These are phyloP conservation scores for Zophobas atratus DNA, from an alignment of 1,140 invertebrate species.

Conservation along the genomic window DNA sequence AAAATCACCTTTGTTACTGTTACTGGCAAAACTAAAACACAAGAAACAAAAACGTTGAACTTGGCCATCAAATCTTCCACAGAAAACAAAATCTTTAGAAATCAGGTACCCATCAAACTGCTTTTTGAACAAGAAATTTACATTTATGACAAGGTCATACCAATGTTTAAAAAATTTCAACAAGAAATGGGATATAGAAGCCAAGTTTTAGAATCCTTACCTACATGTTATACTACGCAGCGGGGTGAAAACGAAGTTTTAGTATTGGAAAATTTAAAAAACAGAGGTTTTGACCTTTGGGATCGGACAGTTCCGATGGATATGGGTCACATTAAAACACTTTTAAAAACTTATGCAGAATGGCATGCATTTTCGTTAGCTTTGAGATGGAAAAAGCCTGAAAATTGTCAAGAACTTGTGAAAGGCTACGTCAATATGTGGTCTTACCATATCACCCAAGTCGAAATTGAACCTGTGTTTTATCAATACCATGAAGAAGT, in stretches of 20 bases:
- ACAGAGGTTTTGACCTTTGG: slow-evolving; percentile 66
- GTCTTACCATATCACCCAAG: neutral
- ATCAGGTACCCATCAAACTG: slow-evolving; percentile 3
- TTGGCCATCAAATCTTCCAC: slow-evolving; percentile 18
- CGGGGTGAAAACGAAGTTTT: slow-evolving; percentile 68
- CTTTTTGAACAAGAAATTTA: slow-evolving; percentile 51
- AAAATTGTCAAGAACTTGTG: slow-evolving; percentile 27
- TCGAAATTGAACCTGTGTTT: slow-evolving; percentile 33
- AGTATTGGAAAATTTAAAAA: slow-evolving; percentile 71
- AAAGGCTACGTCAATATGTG: neutral
- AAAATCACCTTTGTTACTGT: slow-evolving; percentile 20
- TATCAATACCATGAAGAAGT: neutral
- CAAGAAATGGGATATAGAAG: slow-evolving; percentile 56
- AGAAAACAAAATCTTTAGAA: neutral
- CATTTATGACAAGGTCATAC: slow-evolving; percentile 54
- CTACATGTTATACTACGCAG: slow-evolving; percentile 64
- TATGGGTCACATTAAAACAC: slow-evolving; percentile 66
- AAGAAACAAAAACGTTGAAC: neutral
- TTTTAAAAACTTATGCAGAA: slow-evolving; percentile 70
- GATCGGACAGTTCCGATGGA: slow-evolving; percentile 68
- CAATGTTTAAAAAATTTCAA: slow-evolving; percentile 59
- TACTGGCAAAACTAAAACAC: neutral
- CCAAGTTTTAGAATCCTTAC: neutral
- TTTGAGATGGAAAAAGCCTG: slow-evolving; percentile 66
- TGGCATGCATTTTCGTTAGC: slow-evolving; percentile 72